These are phyloP conservation scores for Tonatia bakeri DNA, from an alignment of 2,113 vertebrate species.

Conservation along the genomic window DNA sequence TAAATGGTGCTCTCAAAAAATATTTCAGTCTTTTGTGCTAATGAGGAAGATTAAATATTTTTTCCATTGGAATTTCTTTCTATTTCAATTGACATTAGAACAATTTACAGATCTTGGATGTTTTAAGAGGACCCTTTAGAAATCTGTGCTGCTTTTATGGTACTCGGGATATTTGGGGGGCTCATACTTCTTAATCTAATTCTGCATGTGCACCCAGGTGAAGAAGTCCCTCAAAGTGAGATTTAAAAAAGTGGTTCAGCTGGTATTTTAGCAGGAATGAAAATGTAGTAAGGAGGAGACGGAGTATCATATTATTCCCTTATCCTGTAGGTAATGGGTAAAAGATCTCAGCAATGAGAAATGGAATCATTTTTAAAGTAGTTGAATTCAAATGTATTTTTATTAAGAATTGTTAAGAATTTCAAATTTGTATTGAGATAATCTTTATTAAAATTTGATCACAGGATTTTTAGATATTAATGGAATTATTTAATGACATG, in stretches of 20 bases:
- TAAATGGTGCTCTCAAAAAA: too few species aligned
- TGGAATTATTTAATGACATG: neutral
- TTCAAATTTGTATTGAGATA: slow-evolving; percentile 4
- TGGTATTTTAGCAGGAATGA: neutral
- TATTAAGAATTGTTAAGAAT: neutral
- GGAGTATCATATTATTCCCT: neutral
- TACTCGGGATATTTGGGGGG: neutral
- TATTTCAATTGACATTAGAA: neutral
- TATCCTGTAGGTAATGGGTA: neutral
- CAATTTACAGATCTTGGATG: neutral
- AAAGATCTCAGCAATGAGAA: slow-evolving; percentile 24
- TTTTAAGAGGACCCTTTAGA: neutral
- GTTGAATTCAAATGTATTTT: neutral
- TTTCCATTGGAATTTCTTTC: neutral
- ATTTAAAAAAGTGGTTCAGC: neutral
- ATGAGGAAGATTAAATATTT: neutral
- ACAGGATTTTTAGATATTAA: neutral
- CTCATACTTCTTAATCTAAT: neutral
- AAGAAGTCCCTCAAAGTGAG: neutral
- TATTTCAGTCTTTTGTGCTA: neutral
- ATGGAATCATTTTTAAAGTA: slow-evolving; percentile 10
- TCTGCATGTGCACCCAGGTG: neutral
- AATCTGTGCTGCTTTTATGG: slow-evolving; percentile 13
- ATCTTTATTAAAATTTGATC: slow-evolving; percentile 19
- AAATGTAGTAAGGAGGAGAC: neutral